These are phyloP conservation scores for Gymnosoma rotundatum DNA, from an alignment of 2,888 invertebrate genomes.

Conservation along the genomic window DNA sequence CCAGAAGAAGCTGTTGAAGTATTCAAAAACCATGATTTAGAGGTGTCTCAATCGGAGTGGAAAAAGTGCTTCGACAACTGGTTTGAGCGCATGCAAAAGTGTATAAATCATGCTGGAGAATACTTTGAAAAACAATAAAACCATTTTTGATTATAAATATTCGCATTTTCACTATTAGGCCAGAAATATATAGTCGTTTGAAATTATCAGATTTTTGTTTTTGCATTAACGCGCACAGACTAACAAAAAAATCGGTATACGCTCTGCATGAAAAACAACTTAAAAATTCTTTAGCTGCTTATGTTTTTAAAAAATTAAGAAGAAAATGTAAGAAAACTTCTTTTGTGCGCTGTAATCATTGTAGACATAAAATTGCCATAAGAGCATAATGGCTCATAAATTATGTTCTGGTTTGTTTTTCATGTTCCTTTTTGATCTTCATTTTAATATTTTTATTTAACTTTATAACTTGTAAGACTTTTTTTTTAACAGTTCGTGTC, in stretches of 20 bases:
- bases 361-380: constrained; percentile 71
- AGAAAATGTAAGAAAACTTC: not conserved
- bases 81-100: too few species aligned
- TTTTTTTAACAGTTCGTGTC: not conserved
- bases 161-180: too few species aligned
- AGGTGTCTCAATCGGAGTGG: too few species aligned
- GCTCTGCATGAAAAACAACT: not conserved
- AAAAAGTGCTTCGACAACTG: too few species aligned
- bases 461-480: not conserved
- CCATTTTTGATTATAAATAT: too few species aligned
- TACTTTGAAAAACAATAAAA: too few species aligned
- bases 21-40: too few species aligned
- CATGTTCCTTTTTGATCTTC: not conserved
- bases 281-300: not conserved
- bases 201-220: constrained; percentile 7
- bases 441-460: not conserved
- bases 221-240: not conserved
- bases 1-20: too few species aligned
- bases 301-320: not conserved
- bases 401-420: constrained; percentile 72
- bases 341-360: constrained; percentile 41
- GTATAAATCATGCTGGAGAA: too few species aligned
- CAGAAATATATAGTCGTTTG: not conserved
- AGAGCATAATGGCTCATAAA: constrained; percentile 75
- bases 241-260: not conserved